These are phyloP conservation scores for Hesperophylax magnus DNA, from an alignment of 1,140 invertebrate genomes.

Conservation along the genomic window DNA sequence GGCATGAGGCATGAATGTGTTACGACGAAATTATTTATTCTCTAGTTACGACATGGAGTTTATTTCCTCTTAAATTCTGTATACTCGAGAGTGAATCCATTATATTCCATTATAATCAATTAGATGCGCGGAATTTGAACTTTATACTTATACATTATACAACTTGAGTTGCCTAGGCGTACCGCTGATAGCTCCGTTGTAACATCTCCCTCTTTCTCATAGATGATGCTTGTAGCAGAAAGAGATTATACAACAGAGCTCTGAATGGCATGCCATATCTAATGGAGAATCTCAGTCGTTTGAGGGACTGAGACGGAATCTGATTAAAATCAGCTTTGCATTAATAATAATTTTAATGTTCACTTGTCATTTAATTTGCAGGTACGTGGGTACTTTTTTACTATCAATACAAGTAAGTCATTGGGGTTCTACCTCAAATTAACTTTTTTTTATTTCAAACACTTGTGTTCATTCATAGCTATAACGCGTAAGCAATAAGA, in stretches of 20 bases:
- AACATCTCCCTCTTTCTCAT: no score
- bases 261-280: not conserved
- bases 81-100: not conserved
- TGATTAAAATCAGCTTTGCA: slow-evolving; percentile 10
- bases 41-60: slow-evolving; percentile 7
- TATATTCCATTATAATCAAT: slow-evolving; percentile 23
- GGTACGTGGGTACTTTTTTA: no score
- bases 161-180: no score
- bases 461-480: no score
- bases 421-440: no score
- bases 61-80: slow-evolving; percentile 16
- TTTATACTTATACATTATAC: no score
- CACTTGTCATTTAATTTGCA: no score
- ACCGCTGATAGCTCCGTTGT: no score
- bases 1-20: not conserved
- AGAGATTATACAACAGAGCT: not conserved
- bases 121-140: not conserved
- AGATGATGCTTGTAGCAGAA: no score
- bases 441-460: no score
- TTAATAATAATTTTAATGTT: not conserved
- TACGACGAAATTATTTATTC: not conserved
- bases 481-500: no score
- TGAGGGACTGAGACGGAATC: not conserved
- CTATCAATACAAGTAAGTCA: no score
- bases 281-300: not conserved